These are phyloP conservation scores for Dendrolimus punctatus DNA, from an alignment of 1,140 invertebrate genomes.

Conservation along the genomic window DNA sequence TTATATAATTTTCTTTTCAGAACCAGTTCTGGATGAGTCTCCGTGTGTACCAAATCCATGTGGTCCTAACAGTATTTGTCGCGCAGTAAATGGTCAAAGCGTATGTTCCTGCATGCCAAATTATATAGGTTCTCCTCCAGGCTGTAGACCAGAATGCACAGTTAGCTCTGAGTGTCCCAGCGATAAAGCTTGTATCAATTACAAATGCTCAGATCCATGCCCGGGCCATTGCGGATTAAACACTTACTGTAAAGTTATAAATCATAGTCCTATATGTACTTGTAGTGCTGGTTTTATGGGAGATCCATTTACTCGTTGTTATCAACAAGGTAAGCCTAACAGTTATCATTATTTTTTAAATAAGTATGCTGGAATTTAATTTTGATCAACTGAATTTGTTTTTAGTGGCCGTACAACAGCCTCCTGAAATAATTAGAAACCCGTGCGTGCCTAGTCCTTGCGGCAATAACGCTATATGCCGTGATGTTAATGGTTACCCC, in stretches of 20 bases:
- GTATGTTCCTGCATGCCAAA: conserved; percentile 81
- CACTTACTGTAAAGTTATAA: conserved; percentile 82
- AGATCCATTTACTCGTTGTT: conserved; percentile 74
- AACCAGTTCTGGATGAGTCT: conserved; percentile 41
- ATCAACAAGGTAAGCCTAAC: conserved; percentile 64
- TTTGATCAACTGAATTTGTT: conserved; percentile 19
- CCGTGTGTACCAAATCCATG: conserved; percentile 80
- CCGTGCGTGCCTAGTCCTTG: conserved; percentile 77
- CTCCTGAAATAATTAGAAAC: conserved; percentile 47
- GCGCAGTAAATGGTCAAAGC: conserved; percentile 75
- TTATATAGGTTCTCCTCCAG: conserved; percentile 81
- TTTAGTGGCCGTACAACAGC: conserved; percentile 64
- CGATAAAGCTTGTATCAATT: conserved; percentile 77
- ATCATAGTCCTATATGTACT: conserved; percentile 77
- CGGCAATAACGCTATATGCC: conserved; percentile 78
- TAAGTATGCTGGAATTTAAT: not conserved
- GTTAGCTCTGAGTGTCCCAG: conserved; percentile 79
- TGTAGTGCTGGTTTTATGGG: conserved; percentile 68
- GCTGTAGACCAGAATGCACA: conserved; percentile 82
- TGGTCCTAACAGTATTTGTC: conserved; percentile 82
- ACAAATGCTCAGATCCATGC: conserved; percentile 80
- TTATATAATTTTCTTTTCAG: conserved; percentile 18
- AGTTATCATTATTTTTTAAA: not conserved
- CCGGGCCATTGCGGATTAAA: conserved; percentile 82
- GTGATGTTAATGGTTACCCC: conserved; percentile 71